Evolutionary conservation across 2,113 vertebrate genomes (phyloP).

Genomic region (Cacatua alba): DNA sequence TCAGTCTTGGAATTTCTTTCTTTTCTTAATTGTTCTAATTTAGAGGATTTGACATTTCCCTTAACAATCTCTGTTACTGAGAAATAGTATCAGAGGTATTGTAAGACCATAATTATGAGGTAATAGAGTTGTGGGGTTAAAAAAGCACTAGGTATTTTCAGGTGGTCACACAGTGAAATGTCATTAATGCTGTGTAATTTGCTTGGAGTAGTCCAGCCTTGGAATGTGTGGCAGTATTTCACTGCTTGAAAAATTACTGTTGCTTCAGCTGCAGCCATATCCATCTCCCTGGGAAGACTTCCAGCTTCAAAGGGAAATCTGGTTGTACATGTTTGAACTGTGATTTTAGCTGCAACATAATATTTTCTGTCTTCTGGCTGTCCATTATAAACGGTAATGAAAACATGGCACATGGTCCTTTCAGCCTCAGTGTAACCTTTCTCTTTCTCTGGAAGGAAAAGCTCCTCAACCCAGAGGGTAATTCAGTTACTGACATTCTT

Average conservation of each 20-base stretch:
- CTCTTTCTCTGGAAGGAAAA: background rate
- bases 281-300: slow-evolving; percentile 46
- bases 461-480: background rate
- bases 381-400: slow-evolving; percentile 22
- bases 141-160: background rate
- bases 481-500: background rate
- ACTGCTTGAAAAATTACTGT: slow-evolving; percentile 30
- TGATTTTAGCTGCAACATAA: slow-evolving; percentile 59
- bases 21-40: background rate
- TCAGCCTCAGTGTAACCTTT: background rate
- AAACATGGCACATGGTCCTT: background rate
- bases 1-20: background rate
- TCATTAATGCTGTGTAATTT: background rate
- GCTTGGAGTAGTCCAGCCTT: background rate
- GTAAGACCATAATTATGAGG: background rate
- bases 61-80: background rate
- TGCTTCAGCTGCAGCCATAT: slow-evolving; percentile 64
- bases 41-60: background rate
- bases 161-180: background rate
- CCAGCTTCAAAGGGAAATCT: slow-evolving; percentile 63
- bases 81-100: background rate
- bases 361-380: slow-evolving; percentile 29
- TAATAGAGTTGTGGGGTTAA: background rate
- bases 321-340: slow-evolving; percentile 23
- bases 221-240: slow-evolving; percentile 41